Evolutionary conservation across 2,797 vertebrate genomes (phyloP), one percentile per base, ranked within the genome.

Genomic region (Sebastes ruberrimus): DNA sequence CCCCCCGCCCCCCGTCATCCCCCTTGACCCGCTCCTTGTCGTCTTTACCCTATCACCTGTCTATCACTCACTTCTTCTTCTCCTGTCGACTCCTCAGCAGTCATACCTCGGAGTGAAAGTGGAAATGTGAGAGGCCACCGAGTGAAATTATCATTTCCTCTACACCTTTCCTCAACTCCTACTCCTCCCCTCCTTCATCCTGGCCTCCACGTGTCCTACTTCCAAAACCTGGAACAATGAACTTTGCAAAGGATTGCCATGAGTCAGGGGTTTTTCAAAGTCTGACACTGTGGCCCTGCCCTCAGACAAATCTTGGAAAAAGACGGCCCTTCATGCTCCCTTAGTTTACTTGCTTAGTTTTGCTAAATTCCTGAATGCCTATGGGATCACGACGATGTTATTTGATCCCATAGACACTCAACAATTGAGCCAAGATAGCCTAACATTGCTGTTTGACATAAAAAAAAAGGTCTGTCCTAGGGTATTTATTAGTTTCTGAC

Each of bases 111-210:
- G 25, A 71, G 77, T 33, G 23, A 60, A 61, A 73, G 63, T 49
- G 38, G 65, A 85, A 67, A 76, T 72, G 27, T 56, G 28, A 68
- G 70, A 59, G 76, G 80, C 20, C 53, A 66, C 14, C n/a, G 49
- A 59, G 52, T 57, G 67, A 65, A 78, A 75, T 67, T 16, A 70
- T 73, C 59, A 57, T 73, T 63, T 74, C 14, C n/a, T 69, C 66
- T 72, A 4, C 4, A 61, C 65, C 30, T 42, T 42, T 70, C 30
- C 33, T 78, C 65, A 38, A 46, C 27, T 61, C 22, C 7, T 75
- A 6, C 32, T 69, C 20, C 60, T 8, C 9, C 8, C 20, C n/a
- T 59, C 30, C 53, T 38, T 35, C 33, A 25, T 73, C 53, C 27
- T 33, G 59, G 16, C 20, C 33, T 72, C 33, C 16, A 20, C 32